Evolutionary conservation across 2,888 invertebrate genomes (phyloP).

Genomic region (Limnephilus marmoratus): DNA sequence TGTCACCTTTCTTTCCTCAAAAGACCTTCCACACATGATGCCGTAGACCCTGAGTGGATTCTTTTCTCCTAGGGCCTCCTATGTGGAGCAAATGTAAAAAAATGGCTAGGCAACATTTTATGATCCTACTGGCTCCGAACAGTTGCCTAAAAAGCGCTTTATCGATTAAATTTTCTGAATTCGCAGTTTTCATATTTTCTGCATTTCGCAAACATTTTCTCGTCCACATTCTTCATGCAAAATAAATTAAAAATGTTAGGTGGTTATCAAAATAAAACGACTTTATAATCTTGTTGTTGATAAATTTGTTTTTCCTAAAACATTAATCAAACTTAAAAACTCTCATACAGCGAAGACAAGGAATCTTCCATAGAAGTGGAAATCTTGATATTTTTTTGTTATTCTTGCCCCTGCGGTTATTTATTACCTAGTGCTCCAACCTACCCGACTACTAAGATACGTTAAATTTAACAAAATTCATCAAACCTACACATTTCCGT

Average conservation of each 20-base stretch:
- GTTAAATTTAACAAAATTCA: not conserved
- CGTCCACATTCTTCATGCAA: not conserved
- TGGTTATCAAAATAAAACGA: not conserved
- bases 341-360: not conserved
- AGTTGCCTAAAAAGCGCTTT: no score
- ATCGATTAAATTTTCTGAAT: no score
- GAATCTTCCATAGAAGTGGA: not conserved
- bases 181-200: no score
- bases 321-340: not conserved
- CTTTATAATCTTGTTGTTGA: not conserved
- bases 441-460: not conserved
- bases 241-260: not conserved
- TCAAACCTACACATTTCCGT: not conserved
- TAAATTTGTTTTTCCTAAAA: not conserved
- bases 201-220: not conserved
- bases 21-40: no score
- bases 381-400: not conserved
- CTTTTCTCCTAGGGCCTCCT: no score
- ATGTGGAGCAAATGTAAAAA: no score
- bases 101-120: no score
- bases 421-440: not conserved
- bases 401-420: not conserved
- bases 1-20: no score
- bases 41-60: no score
- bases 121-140: no score